Evolutionary conservation across 2,888 invertebrate genomes (phyloP).

Genomic region (Cremastinae sp.): DNA sequence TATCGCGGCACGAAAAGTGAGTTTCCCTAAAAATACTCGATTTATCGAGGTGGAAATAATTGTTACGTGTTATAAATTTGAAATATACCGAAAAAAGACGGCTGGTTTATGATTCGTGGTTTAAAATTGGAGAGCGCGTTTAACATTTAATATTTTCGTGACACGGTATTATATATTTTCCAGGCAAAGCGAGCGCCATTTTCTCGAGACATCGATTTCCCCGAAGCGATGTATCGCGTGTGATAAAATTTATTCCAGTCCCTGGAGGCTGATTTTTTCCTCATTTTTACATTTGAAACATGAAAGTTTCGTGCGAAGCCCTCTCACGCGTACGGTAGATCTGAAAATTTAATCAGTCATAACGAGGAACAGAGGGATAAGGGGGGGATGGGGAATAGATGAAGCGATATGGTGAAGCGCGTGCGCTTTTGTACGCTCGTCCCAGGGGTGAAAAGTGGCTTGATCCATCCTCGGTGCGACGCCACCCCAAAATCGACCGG

Average conservation of each 20-base stretch:
- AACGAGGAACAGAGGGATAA: conserved; percentile 15
- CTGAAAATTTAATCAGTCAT: conserved; percentile 57
- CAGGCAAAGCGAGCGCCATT: background rate
- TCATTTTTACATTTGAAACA: conserved; percentile 10
- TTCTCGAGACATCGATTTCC: conserved; percentile 41
- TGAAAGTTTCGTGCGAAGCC: conserved; percentile 35
- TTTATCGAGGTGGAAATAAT: too few relatives aligned
- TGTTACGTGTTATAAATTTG: too few relatives aligned
- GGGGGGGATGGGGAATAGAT: conserved; percentile 9
- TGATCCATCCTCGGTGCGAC: conserved; percentile 37
- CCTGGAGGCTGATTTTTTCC: conserved; percentile 16
- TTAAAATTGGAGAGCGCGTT: too few relatives aligned
- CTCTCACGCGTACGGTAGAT: background rate
- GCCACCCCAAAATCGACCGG: conserved; percentile 59
- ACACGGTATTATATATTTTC: background rate
- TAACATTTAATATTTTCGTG: too few relatives aligned
- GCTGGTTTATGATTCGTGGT: too few relatives aligned
- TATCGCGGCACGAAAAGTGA: too few relatives aligned
- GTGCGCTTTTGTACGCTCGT: conserved; percentile 36
- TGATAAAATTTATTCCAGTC: conserved; percentile 48
- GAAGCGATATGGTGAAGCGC: conserved; percentile 35
- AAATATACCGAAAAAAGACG: too few relatives aligned
- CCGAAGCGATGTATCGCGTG: conserved; percentile 45
- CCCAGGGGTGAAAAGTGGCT: conserved; percentile 31
- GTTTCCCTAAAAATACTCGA: too few relatives aligned